Percentiles rank a stretch among this genome's conserved stretches.
phyloP scores from a whole-genome alignment of 2,888 invertebrate species.

The Lissocephala sabroskyi region DNA sequence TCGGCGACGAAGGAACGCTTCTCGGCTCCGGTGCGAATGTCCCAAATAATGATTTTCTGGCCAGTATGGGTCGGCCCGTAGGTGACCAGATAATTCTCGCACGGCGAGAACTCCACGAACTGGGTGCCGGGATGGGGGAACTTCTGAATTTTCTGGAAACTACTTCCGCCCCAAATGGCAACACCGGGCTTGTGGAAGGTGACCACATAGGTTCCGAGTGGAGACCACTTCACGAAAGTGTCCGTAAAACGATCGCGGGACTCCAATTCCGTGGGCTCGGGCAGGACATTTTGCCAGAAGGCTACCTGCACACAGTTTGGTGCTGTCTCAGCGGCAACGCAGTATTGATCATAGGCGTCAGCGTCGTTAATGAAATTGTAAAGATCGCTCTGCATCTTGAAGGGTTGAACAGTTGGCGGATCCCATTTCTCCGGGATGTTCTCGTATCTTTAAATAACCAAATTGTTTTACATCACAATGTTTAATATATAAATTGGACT shows the following conservation, averaged over 20 bases:
- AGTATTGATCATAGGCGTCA: constrained; percentile 96
- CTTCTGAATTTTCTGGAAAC: constrained; percentile 91
- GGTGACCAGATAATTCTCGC: constrained; percentile 96
- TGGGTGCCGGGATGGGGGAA: constrained; percentile 93
- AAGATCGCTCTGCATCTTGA: constrained; percentile 92
- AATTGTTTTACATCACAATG: not conserved
- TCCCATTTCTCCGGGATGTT: constrained; percentile 95
- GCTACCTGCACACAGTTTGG: constrained; percentile 83
- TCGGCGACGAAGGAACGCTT: constrained; percentile 93
- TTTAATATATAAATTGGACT: not conserved
- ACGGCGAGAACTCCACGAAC: constrained; percentile 97
- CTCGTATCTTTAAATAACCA: constrained; percentile 77
- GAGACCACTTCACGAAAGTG: constrained; percentile 97
- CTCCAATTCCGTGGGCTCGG: constrained; percentile 87
- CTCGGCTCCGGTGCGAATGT: constrained; percentile 93
- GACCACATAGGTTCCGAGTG: constrained; percentile 94
- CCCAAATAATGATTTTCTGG: constrained; percentile 93
- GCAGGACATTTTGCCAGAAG: constrained; percentile 91
- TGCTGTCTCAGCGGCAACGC: constrained; percentile 88
- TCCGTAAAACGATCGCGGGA: constrained; percentile 95
- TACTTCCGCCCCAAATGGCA: constrained; percentile 97
- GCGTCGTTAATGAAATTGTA: constrained; percentile 94
- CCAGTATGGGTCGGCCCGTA: constrained; percentile 90
- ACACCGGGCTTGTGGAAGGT: constrained; percentile 97
- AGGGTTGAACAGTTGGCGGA: constrained; percentile 89